These are phyloP conservation scores for Drosophila nr. perissopoda DNA, from an alignment of 2,888 invertebrate species.

Conservation along the genomic window DNA sequence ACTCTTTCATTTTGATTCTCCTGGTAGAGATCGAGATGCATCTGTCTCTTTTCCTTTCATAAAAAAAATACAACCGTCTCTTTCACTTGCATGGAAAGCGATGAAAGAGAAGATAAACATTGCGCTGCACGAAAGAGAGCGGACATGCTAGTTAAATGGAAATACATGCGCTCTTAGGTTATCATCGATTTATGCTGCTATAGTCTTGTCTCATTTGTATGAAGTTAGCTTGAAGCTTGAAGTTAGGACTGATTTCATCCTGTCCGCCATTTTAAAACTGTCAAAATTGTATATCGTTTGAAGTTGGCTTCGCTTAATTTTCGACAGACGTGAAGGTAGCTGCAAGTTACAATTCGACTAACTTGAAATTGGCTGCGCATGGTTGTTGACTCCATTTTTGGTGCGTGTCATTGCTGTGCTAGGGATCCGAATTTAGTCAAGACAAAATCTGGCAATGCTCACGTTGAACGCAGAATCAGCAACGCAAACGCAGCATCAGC, in stretches of 20 bases:
- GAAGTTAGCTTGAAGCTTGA: not conserved
- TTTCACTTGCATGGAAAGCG: slow-evolving; percentile 19
- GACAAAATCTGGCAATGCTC: slow-evolving; percentile 6
- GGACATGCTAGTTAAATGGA: not conserved
- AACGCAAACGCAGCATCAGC: slow-evolving; percentile 5
- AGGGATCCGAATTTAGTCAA: not conserved
- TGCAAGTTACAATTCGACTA: not conserved
- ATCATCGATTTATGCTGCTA: too few species aligned
- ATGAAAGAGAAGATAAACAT: not conserved
- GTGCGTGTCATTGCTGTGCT: slow-evolving; percentile 21
- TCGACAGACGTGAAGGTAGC: slow-evolving; percentile 25
- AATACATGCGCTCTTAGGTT: not conserved
- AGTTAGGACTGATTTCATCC: not conserved
- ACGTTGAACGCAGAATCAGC: slow-evolving; percentile 5
- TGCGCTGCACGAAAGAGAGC: not conserved
- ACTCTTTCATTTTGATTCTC: slow-evolving; percentile 23
- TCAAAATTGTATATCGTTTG: slow-evolving; percentile 13
- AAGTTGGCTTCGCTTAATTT: slow-evolving; percentile 21
- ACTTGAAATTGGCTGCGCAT: slow-evolving; percentile 23
- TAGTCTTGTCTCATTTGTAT: not conserved
- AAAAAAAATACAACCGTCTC: slow-evolving; percentile 20
- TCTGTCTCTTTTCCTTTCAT: slow-evolving; percentile 34
- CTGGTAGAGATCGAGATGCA: slow-evolving; percentile 8
- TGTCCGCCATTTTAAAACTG: slow-evolving; percentile 46
- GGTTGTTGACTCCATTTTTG: slow-evolving; percentile 17